phyloP scores from a whole-genome alignment of 2,113 vertebrate species.

The Corythoichthys haematopterus region DNA sequence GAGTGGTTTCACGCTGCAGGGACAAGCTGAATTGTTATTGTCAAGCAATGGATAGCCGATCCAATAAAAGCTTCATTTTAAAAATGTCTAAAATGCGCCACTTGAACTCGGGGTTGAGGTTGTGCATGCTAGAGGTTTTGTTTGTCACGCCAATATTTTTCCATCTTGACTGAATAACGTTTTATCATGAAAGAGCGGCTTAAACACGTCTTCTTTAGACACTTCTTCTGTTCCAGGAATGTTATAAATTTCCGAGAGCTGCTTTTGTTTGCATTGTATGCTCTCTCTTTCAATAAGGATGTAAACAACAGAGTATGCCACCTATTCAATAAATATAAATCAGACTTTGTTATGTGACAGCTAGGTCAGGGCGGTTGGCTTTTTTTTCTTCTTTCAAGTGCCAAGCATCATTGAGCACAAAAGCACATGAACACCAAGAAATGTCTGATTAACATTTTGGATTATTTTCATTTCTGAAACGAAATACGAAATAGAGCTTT shows the following conservation, averaged over 20 bases:
- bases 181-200: not conserved
- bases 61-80: conserved; percentile 2
- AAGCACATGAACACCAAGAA: not conserved
- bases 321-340: not conserved
- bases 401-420: not conserved
- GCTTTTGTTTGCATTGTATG: not conserved
- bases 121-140: conserved; percentile 15
- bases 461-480: not conserved
- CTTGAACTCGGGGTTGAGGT: conserved; percentile 18
- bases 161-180: conserved; percentile 1
- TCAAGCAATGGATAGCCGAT: not conserved
- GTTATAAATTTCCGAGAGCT: not conserved
- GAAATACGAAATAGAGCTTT: not conserved
- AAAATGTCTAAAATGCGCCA: not conserved
- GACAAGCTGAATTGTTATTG: conserved; percentile 5
- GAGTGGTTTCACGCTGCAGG: conserved; percentile 7
- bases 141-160: conserved; percentile 13
- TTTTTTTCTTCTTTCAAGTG: not conserved
- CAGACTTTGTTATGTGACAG: not conserved
- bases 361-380: not conserved
- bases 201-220: not conserved
- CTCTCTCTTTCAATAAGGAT: not conserved
- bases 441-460: not conserved
- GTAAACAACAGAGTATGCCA: not conserved
- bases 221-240: not conserved